Base-by-base conservation (phyloP, 2,113 vertebrate species). In the Tachysurus fulvidraco region DNA sequence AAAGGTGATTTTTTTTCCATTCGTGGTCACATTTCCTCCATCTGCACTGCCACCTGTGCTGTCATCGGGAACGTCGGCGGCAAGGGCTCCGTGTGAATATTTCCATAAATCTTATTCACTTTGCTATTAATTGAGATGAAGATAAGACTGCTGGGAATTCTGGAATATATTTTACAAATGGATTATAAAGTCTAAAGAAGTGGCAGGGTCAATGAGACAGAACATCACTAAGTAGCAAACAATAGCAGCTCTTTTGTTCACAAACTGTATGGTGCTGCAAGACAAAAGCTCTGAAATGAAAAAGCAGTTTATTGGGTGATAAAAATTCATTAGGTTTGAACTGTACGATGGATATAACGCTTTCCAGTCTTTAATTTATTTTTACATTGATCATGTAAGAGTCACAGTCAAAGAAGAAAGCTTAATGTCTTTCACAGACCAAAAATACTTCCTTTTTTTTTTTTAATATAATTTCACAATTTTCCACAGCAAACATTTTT, bases 41-140 rank as follows among this genome's bases (percentile, higher is more conserved):
- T 60, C 78, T 81, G 78, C 41, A 81, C 55, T 60, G 78, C 78
- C 55, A 81, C 78, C 78, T 80, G 78, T 59, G 54, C 78, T 80
- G 78, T 80, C 78, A 80, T 59, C 17, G 14, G n/a, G 19, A 44
- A 60, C 78, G 44, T 60, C 78, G 2, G 41, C 55, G 25, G 78
- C 78, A 81, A 81, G 78, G 55, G 44, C 78, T 60, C 55, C 0
- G 55, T 60, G 36, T 60, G 78, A 14, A 36, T 44, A 81, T 81
- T 60, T 81, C 30, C 78, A 81, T 81, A 44, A 81, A 81, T 60
- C 78, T 41, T 60, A 80, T 81, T 81, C 78, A 14, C 30, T 8
- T 81, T 1, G 11, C 55, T 60, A 25, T 60, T 81, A 81, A 60
- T 44, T 44, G 55, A 60, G 30, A 80, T 36, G 30, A 80, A 80